A percentile compares a stretch with the other conserved stretches of the same genome.
Conservation (phyloP, 2,797 vertebrate species). For the Astyanax mexicanus region DNA sequence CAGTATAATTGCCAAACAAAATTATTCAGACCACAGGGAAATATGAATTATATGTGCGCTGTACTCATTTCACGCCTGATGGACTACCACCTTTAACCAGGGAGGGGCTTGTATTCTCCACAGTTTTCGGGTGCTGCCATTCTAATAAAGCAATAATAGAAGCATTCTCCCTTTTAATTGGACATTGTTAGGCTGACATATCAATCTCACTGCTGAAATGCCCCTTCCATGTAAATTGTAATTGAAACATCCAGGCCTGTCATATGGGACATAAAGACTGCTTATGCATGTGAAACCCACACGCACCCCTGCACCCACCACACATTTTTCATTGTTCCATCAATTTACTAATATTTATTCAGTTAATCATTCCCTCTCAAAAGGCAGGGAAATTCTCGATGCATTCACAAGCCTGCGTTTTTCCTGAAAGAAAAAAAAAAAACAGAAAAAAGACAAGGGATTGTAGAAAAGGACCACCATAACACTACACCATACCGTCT, state of each 20-base stretch:
- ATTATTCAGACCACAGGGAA: conserved; percentile 72
- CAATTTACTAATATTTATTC: conserved; percentile 1
- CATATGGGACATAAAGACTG: conserved; percentile 55
- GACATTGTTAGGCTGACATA: conserved; percentile 83
- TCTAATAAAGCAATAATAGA: conserved; percentile 80
- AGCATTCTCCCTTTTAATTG: conserved; percentile 83
- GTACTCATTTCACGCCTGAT: conserved; percentile 84
- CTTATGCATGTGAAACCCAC: conserved; percentile 58
- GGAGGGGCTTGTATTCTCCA: conserved; percentile 64
- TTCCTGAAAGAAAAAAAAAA: too few relatives aligned
- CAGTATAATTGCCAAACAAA: conserved; percentile 73
- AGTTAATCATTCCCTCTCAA: conserved; percentile 8
- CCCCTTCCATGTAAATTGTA: conserved; percentile 79
- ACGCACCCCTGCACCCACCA: conserved; percentile 31
- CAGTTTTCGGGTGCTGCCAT: conserved; percentile 64
- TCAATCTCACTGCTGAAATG: conserved; percentile 77
- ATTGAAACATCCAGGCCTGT: conserved; percentile 75
- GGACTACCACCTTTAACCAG: conserved; percentile 76
- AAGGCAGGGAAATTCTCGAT: background rate
- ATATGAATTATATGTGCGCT: conserved; percentile 76
- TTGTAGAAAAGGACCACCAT: background rate
- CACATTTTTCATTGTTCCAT: conserved; percentile 18
- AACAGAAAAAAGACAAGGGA: background rate
- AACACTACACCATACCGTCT: background rate
- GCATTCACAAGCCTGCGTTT: too few relatives aligned